Conservation (phyloP, 2,888 invertebrate genomes). For the Acanthacorydalis orientalis region DNA sequence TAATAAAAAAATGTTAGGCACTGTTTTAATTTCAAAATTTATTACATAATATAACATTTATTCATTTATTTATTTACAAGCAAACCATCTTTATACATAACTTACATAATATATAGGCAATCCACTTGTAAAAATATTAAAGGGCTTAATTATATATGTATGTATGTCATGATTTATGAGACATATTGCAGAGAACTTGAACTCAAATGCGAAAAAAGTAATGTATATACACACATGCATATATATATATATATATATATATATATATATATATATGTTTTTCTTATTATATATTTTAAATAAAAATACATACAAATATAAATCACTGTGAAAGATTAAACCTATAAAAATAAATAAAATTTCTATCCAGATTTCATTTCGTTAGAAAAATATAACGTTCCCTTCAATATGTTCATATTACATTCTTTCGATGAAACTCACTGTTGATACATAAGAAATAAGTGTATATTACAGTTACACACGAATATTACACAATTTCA, state of each 20-base stretch:
- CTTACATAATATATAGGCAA: background rate
- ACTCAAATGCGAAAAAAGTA: too few relatives aligned
- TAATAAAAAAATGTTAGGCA: too few relatives aligned
- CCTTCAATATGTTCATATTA: too few relatives aligned
- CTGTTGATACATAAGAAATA: too few relatives aligned
- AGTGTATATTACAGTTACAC: too few relatives aligned
- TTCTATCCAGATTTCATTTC: too few relatives aligned
- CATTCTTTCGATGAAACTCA: too few relatives aligned
- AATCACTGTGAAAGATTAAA: too few relatives aligned
- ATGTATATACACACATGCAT: background rate
- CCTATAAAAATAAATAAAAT: too few relatives aligned
- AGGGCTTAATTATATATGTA: background rate
- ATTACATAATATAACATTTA: conserved; percentile 5
- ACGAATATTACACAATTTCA: too few relatives aligned
- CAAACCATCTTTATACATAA: conserved; percentile 1
- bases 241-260: background rate
- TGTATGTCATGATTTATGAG: background rate
- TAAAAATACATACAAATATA: background rate
- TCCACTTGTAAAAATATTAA: conserved; percentile 4
- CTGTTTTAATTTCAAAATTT: background rate
- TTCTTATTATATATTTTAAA: background rate
- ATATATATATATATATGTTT: background rate
- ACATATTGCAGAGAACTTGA: background rate
- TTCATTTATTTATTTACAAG: conserved; percentile 5
- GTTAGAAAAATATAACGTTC: too few relatives aligned